Base-by-base conservation (phyloP, 2,888 invertebrate genomes). In the Tenthredo amoena region DNA sequence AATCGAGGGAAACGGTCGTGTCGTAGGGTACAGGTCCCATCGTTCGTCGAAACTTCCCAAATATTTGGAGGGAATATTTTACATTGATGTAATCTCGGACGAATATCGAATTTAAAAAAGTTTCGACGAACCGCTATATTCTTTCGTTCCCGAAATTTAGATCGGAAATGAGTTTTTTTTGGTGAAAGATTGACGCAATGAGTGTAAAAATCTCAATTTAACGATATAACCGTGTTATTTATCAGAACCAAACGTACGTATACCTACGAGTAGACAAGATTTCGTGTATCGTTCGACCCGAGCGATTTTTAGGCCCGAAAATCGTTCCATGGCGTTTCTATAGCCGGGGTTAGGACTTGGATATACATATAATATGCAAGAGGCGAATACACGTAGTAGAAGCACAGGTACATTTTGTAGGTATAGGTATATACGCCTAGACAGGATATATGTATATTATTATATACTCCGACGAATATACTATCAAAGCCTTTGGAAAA, bases 401-500 rank as follows among this genome's bases (percentile, higher is more conserved):
- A 43, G n/a, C 18, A 21, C 43, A 34, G 68, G n/a, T 74, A 74
- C 10, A 43, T 10, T 71, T 15, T 15, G 26, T 74, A 74, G 43
- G 1, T 74, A 74, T 68, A 68, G 68, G 6, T 34, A 15, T 77
- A 77, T 18, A 77, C 31, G 47, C 50, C 77, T 50, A 50, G 77
- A 34, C 50, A 55, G 34, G 26, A 55, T 77, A 55, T 77, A 77
- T 55, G 77, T 77, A 77, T 77, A 77, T 77, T 77, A 77, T 77
- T 77, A 77, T 34, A 77, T 34, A 55, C 31, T n/a, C 10, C 77
- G 18, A 15, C 77, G 77, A 77, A 55, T 77, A 77, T 77, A 77
- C 10, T 77, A 77, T 77, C 77, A 77, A 77, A 77, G 77, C 81
- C 50, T 21, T 81, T 62, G 81, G 81, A 81, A 58, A 81, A 81